phyloP scores from a whole-genome alignment of 2,888 invertebrate genomes.

The Drosophila lacicola region DNA sequence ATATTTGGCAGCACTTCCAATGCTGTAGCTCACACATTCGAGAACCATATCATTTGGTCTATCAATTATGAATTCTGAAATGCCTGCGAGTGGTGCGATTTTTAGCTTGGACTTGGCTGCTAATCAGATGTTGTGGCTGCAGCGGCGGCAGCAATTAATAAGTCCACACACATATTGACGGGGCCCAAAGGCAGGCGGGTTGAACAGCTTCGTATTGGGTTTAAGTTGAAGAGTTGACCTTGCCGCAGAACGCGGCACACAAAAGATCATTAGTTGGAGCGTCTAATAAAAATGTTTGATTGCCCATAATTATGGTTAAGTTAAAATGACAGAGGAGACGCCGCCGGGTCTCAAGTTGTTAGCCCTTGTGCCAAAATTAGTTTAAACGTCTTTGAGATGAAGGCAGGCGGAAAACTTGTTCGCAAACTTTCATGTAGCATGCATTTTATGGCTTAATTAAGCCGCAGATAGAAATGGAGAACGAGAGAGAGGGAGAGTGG shows the following conservation, averaged over 20 bases:
- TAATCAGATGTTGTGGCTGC: constrained; percentile 41
- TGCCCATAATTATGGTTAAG: constrained; percentile 67
- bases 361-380: constrained; percentile 54
- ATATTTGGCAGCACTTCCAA: constrained; percentile 33
- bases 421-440: constrained; percentile 51
- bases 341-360: constrained; percentile 47
- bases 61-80: constrained; percentile 63
- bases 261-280: constrained; percentile 68
- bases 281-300: constrained; percentile 71
- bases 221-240: constrained; percentile 40
- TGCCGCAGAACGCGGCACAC: constrained; percentile 23
- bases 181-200: constrained; percentile 5
- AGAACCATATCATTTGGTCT: constrained; percentile 53
- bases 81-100: constrained; percentile 25
- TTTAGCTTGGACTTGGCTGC: constrained; percentile 10
- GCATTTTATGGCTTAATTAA: constrained; percentile 70
- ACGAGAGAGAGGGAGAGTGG: neutral
- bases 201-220: constrained; percentile 15
- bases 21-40: constrained; percentile 38
- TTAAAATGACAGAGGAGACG: constrained; percentile 51
- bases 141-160: constrained; percentile 34
- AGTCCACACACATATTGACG: constrained; percentile 23
- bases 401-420: constrained; percentile 21
- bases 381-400: constrained; percentile 46
- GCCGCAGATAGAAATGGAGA: constrained; percentile 2